A percentile compares a stretch with the other conserved stretches of the same genome.
Conservation (phyloP, 2,797 vertebrate genomes). For the Petrocephalus sullivani region DNA sequence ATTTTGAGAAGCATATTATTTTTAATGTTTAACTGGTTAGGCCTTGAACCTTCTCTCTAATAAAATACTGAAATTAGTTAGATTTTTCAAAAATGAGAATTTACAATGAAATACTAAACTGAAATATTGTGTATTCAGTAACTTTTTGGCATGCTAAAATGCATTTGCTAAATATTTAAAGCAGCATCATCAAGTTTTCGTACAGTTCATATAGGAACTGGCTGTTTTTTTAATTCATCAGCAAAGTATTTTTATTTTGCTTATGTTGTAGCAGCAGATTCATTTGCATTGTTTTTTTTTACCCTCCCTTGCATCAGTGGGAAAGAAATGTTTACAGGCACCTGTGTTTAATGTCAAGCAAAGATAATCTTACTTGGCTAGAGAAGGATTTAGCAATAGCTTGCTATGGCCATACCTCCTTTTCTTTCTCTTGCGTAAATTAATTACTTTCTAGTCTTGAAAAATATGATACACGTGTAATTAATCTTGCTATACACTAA, state of each 20-base stretch:
- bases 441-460: not conserved
- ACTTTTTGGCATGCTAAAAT: slow-evolving; percentile 60
- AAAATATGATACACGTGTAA: not conserved
- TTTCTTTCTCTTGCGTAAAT: slow-evolving; percentile 1
- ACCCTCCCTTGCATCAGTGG: slow-evolving; percentile 39
- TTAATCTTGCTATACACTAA: slow-evolving; percentile 37
- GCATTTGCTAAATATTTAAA: slow-evolving; percentile 54
- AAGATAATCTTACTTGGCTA: slow-evolving; percentile 24
- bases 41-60: not conserved
- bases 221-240: slow-evolving; percentile 52
- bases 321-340: slow-evolving; percentile 61
- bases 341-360: slow-evolving; percentile 53
- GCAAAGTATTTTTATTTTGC: slow-evolving; percentile 27
- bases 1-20: not conserved
- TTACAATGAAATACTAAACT: not conserved
- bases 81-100: not conserved
- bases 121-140: slow-evolving; percentile 43
- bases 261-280: slow-evolving; percentile 19
- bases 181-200: slow-evolving; percentile 51
- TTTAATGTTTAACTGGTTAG: not conserved
- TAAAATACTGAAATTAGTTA: not conserved
- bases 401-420: slow-evolving; percentile 12
- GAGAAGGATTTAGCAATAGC: slow-evolving; percentile 15
- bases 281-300: slow-evolving; percentile 41
- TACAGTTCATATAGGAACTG: slow-evolving; percentile 42